These are phyloP conservation scores for Etheostoma nigrum DNA, from an alignment of 2,797 vertebrate genomes.

Conservation along the genomic window DNA sequence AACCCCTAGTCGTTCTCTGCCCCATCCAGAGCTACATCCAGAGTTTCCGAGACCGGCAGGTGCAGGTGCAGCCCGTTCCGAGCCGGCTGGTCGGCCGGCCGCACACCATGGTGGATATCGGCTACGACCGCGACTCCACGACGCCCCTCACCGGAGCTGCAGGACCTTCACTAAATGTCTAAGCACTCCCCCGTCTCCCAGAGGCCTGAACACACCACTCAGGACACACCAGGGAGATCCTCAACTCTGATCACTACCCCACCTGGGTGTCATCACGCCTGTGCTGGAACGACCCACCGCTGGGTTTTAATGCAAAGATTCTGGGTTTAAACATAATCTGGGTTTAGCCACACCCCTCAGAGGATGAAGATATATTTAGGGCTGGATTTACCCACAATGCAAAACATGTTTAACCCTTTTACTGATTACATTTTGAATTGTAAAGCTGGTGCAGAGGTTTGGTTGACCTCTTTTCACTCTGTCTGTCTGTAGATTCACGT, in stretches of 20 bases:
- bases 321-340: constrained; percentile 34
- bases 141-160: constrained; percentile 90
- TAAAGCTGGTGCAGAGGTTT: constrained; percentile 31
- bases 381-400: constrained; percentile 51
- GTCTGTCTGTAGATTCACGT: constrained; percentile 31
- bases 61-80: constrained; percentile 84
- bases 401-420: constrained; percentile 41
- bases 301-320: constrained; percentile 29
- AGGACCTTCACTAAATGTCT: constrained; percentile 89
- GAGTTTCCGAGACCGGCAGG: constrained; percentile 96
- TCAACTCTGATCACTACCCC: constrained; percentile 17
- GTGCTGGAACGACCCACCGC: constrained; percentile 7
- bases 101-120: constrained; percentile 89
- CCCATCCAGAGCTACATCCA: constrained; percentile 96
- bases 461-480: constrained; percentile 28
- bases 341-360: constrained; percentile 33
- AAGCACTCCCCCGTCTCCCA: constrained; percentile 48
- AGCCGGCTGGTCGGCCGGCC: constrained; percentile 86
- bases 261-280: constrained; percentile 13
- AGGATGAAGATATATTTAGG: constrained; percentile 15
- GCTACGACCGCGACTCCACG: constrained; percentile 92
- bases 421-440: constrained; percentile 1
- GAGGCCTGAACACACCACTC: constrained; percentile 29
- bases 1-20: neutral
- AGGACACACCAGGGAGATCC: constrained; percentile 9